A percentile compares a stretch with the other conserved stretches of the same genome.
Conservation (phyloP, 2,113 vertebrate species). For the Psittacus erithacus region DNA sequence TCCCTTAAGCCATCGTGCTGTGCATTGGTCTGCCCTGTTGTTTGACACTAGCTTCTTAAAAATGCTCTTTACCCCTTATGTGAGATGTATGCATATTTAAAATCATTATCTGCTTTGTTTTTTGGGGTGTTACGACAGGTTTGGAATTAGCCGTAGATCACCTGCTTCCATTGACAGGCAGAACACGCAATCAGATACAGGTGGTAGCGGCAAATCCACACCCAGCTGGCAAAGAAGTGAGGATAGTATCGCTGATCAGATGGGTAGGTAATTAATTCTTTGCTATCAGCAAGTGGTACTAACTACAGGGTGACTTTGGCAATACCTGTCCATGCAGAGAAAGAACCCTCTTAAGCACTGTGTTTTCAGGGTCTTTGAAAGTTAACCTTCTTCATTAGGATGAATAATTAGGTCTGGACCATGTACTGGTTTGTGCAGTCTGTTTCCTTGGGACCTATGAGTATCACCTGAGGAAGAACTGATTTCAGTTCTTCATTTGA, state of each 20-base stretch:
- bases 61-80: neutral
- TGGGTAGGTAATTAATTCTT: conserved; percentile 72
- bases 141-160: conserved; percentile 89
- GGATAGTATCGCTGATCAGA: conserved; percentile 80
- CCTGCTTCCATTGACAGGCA: conserved; percentile 86
- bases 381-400: neutral
- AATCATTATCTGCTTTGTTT: conserved; percentile 38
- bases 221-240: conserved; percentile 86
- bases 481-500: neutral
- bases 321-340: neutral
- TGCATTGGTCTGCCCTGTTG: neutral
- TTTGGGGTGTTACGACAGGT: conserved; percentile 76
- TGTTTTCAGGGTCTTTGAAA: neutral
- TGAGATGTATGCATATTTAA: neutral
- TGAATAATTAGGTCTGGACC: conserved; percentile 3
- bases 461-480: neutral
- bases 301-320: neutral
- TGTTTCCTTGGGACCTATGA: neutral
- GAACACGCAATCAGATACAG: conserved; percentile 78
- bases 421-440: neutral
- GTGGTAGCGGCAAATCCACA: conserved; percentile 84
- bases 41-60: neutral
- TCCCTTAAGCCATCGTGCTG: neutral
- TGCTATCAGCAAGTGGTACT: neutral
- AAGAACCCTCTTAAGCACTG: neutral